Evolutionary conservation across 2,113 vertebrate species (phyloP), one percentile per base, ranked within the genome.

Genomic region (Hymenochirus boettgeri): DNA sequence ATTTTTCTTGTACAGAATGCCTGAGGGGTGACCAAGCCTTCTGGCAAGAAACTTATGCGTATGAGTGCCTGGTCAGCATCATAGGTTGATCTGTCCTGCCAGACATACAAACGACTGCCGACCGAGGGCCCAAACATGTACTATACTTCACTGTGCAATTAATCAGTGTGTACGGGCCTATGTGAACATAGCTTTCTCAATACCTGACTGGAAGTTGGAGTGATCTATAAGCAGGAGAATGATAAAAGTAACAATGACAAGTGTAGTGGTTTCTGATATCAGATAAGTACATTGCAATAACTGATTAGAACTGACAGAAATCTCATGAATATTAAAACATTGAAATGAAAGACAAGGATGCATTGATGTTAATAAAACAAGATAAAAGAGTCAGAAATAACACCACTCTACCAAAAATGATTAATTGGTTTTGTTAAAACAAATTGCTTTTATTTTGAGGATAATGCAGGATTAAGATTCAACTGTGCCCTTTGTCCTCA

Each of bases 211-310:
- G 31, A 65, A 24, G 65, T 21, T 73, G 39, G 6, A 65, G 8
- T 58, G 17, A 65, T 61, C 64, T 21, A 64, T 73, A 80, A 77
- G 31, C 71, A 75, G 46, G 33, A 74, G 46, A 67, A 58, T 67
- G 21, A 66, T 72, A 76, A 72, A 79, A 80, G 76, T 33, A 46
- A 9, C 57, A 77, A 75, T 62, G 77, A 74, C 75, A 78, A 71
- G 70, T 77, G 76, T 71, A 72, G 74, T 79, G 65, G 73, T 73
- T 70, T 81, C 73, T 70, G 26, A 42, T 82, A 59, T 76, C 74
- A 62, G 62, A 73, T 31, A 66, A 27, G 70, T 65, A 71, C 48
- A 53, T 1, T 0, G 35, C 71, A 24, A 12, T 19, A 48, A 75
- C 24, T n/a, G n/a, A 72, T 75, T 66, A 54, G 22, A 71, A 69